phyloP scores from a whole-genome alignment of 2,113 vertebrate species.

The Astatoreochromis straeleni region DNA sequence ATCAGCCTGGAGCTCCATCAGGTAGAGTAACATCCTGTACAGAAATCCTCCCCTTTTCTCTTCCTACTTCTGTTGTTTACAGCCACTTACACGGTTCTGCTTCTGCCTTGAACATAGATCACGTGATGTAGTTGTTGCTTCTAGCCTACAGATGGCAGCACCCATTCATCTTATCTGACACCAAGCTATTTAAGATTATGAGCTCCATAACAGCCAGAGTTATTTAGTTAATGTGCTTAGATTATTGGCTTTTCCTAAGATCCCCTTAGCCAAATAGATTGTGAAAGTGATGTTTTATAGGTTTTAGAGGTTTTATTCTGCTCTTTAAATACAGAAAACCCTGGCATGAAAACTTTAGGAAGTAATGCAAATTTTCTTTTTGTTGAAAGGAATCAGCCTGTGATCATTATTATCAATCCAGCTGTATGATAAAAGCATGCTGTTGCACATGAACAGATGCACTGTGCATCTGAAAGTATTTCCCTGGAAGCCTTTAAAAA shows the following conservation, averaged over 20 bases:
- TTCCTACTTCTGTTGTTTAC: neutral
- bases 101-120: neutral
- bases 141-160: constrained; percentile 50
- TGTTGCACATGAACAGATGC: constrained; percentile 24
- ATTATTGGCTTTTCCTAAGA: constrained; percentile 34
- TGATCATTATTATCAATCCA: constrained; percentile 24
- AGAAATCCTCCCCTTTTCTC: neutral
- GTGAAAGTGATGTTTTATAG: constrained; percentile 45
- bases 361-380: constrained; percentile 38
- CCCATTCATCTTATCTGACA: neutral
- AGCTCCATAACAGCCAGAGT: constrained; percentile 46
- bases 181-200: constrained; percentile 42
- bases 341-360: neutral
- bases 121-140: neutral
- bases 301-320: constrained; percentile 4
- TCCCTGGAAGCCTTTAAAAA: constrained; percentile 11
- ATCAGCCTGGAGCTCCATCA: constrained; percentile 26
- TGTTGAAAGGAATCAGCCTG: constrained; percentile 22
- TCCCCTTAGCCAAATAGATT: constrained; percentile 25
- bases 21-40: constrained; percentile 27
- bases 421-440: neutral
- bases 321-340: constrained; percentile 6
- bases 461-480: neutral
- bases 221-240: constrained; percentile 52
- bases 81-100: neutral